These are phyloP conservation scores for Apostichopus japonicus DNA, from an alignment of 35 echinoderm and acorn worm species.

Conservation along the genomic window DNA sequence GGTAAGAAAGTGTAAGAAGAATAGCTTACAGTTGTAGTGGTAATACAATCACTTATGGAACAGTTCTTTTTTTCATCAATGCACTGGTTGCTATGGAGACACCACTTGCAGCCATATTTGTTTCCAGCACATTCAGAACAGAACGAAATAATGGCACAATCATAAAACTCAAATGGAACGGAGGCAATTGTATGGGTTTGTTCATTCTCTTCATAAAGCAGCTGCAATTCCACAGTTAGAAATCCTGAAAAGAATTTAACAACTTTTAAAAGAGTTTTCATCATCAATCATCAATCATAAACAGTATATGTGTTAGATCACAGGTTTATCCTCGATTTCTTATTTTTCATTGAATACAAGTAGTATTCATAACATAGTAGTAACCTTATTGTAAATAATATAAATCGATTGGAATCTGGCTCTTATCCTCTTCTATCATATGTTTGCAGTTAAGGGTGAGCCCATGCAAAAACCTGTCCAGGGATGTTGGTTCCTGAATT, in stretches of 20 bases:
- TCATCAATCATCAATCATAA: too few species aligned
- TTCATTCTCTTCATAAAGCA: not conserved
- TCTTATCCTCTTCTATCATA: too few species aligned
- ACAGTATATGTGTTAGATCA: too few species aligned
- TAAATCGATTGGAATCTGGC: too few species aligned
- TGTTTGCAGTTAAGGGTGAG: too few species aligned
- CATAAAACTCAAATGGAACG: not conserved
- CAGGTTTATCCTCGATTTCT: too few species aligned
- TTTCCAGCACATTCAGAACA: conserved; percentile 27
- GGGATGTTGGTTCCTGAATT: too few species aligned
- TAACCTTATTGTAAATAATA: too few species aligned
- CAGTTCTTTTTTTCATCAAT: not conserved
- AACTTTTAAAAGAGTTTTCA: not conserved
- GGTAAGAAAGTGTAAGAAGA: too few species aligned
- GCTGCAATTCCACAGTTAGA: not conserved
- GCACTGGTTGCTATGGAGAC: not conserved
- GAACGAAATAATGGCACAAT: not conserved
- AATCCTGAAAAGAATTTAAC: not conserved
- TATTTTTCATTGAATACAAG: too few species aligned
- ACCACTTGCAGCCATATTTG: not conserved
- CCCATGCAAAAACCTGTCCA: too few species aligned
- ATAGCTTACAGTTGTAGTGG: not conserved
- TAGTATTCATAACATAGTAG: too few species aligned
- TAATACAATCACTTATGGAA: not conserved
- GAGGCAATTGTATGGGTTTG: not conserved